Percentiles rank a stretch among this genome's conserved stretches.
phyloP scores from a whole-genome alignment of 2,797 vertebrate species.

The Alcedo quadribrachys region DNA sequence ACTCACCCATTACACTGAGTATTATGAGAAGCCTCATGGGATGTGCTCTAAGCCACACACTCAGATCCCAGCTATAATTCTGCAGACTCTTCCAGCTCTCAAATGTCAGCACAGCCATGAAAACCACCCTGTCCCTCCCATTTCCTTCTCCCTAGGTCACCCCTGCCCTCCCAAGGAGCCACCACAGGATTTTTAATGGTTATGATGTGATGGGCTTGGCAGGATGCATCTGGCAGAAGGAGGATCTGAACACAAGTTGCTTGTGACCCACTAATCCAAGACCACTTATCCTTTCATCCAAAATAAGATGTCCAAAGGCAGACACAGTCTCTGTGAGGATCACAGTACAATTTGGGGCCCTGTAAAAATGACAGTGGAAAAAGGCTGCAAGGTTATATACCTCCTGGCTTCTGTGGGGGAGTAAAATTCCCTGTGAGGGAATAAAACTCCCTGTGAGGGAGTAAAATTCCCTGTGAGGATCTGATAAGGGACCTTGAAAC shows the following conservation, averaged over 20 bases:
- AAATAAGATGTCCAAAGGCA: not conserved
- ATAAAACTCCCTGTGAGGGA: not conserved
- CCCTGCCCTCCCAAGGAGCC: not conserved
- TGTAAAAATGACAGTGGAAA: not conserved
- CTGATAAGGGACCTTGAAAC: slow-evolving; percentile 11
- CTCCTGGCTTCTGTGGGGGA: not conserved
- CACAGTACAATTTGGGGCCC: not conserved
- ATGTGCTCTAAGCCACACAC: fast-evolving
- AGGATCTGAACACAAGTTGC: not conserved
- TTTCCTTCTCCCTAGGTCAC: not conserved
- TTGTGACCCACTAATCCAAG: not conserved
- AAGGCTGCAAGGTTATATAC: not conserved
- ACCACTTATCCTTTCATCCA: not conserved
- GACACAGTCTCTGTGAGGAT: not conserved
- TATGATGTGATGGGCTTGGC: not conserved
- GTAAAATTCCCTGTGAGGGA: not conserved
- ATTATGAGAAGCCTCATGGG: fast-evolving
- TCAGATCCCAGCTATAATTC: not conserved
- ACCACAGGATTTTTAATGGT: not conserved
- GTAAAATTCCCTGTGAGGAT: not conserved
- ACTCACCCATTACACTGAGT: fast-evolving
- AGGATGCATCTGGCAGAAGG: not conserved
- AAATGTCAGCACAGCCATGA: not conserved
- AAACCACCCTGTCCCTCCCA: not conserved
- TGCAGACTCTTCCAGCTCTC: not conserved